Base-by-base conservation (phyloP, 2,888 invertebrate species). In the Cabera pusaria region DNA sequence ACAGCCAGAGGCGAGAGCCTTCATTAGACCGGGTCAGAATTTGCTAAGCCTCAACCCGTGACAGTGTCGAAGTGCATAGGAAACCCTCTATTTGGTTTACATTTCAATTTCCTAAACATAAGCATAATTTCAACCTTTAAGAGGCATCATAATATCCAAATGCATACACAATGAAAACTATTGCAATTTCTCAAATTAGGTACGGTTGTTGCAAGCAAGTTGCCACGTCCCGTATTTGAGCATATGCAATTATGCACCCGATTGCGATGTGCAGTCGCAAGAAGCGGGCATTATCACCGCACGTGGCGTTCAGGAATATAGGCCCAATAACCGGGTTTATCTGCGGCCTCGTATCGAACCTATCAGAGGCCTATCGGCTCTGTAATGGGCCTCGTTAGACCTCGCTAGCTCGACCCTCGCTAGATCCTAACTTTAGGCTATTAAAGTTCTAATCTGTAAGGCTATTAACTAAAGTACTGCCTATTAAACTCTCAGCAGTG, bases 301-400 rank as follows among this genome's bases (percentile, higher is more conserved):
- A 21, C 20, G 16, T 12, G 1, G 18, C n/a, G 7, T 21, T 9
- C 26, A 9, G 21, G 26, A 25, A 16, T 17, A n/a, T n/a, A n/a
- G 18, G n/a, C 4, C 27, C 28, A 28, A 17, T 31, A 10, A 8
- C 9, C 25, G 25, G 35, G 28, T 28, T 34, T 37, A 37, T 49
- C 40, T 34, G 6, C n/a, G 2, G 3, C 16, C 27, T n/a, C n/a
- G n/a, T n/a, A n/a, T n/a, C n/a, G n/a, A n/a, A n/a, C n/a, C 22
- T 39, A 36, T 44, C 42, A 10, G 23, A 19, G 26, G 22, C 12
- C 37, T 21, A 17, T 22, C 34, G 20, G 18, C 23, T 22, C 37
- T 33, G 23, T 40, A 32, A 45, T 42, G 31, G 34, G 1, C 23
- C 23, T 39, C 48, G 48, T 39, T 39, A 33, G 26, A 33, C 36